Evolutionary conservation across 2,113 vertebrate genomes (phyloP).

Genomic region (Sus scrofa): DNA sequence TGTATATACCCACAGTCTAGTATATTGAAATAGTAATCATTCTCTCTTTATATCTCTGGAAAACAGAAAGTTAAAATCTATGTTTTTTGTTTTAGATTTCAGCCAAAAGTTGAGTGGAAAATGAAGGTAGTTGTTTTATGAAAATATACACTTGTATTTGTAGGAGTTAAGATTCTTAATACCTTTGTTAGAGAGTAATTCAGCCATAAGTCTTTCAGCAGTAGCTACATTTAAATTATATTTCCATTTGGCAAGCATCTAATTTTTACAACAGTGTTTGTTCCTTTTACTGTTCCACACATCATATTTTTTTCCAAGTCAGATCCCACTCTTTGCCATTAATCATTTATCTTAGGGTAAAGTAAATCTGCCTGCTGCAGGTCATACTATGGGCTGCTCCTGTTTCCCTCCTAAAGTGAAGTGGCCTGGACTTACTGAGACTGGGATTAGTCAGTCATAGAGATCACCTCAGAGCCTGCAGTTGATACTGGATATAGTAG

Average conservation of each 20-base stretch:
- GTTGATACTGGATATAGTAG: background rate
- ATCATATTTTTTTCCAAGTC: background rate
- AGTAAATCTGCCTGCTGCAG: background rate
- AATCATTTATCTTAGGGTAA: background rate
- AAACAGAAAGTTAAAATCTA: background rate
- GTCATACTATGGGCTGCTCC: background rate
- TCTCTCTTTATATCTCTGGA: background rate
- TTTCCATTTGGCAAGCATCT: background rate
- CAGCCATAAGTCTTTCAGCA: background rate
- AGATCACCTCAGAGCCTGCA: background rate
- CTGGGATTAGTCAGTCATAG: background rate
- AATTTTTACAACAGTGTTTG: background rate
- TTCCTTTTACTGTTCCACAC: background rate
- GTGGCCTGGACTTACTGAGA: background rate
- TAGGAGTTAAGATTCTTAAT: background rate
- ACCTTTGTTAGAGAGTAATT: conserved; percentile 24
- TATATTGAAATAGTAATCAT: background rate
- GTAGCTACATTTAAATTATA: too few relatives aligned
- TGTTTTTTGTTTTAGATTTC: conserved; percentile 9
- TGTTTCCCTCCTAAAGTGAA: background rate
- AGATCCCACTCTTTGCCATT: background rate
- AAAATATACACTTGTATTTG: background rate
- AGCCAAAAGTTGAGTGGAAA: background rate
- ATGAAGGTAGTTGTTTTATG: background rate
- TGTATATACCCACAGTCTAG: background rate